Conservation (phyloP, 2,113 vertebrate genomes). For the Oncorhynchus masou region DNA sequence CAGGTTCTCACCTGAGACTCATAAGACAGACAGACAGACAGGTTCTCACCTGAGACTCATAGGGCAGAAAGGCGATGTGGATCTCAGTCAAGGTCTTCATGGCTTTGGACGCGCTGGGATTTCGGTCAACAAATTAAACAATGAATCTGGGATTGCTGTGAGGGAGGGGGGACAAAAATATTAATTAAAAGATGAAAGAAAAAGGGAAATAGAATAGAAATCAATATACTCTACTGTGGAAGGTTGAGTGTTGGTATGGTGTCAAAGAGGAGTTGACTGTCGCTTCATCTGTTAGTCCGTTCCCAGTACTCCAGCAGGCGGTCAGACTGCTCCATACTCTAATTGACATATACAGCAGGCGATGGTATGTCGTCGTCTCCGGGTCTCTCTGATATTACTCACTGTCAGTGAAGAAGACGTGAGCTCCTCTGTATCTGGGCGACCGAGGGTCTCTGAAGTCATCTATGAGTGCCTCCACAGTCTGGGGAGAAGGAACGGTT, state of each 20-base stretch:
- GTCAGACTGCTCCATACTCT: too few relatives aligned
- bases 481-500: constrained; percentile 68
- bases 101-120: constrained; percentile 91
- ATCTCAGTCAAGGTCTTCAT: constrained; percentile 98
- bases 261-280: not conserved
- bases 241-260: not conserved
- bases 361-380: too few relatives aligned
- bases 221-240: too few relatives aligned
- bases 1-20: too few relatives aligned
- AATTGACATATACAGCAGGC: too few relatives aligned
- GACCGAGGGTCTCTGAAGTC: constrained; percentile 92
- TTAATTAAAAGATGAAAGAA: not conserved
- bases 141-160: constrained; percentile 87
- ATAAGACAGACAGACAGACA: not conserved
- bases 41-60: constrained; percentile 91
- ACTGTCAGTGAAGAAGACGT: constrained; percentile 98
- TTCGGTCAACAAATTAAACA: constrained; percentile 96
- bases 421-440: constrained; percentile 88
- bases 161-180: not conserved
- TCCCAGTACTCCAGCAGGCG: too few relatives aligned
- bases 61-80: constrained; percentile 95
- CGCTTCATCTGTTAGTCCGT: too few relatives aligned
- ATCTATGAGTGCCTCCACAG: constrained; percentile 88
- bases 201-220: not conserved
- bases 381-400: constrained; percentile 61